Evolutionary conservation across 2,888 invertebrate species (phyloP).

Genomic region (Pammene aurita): DNA sequence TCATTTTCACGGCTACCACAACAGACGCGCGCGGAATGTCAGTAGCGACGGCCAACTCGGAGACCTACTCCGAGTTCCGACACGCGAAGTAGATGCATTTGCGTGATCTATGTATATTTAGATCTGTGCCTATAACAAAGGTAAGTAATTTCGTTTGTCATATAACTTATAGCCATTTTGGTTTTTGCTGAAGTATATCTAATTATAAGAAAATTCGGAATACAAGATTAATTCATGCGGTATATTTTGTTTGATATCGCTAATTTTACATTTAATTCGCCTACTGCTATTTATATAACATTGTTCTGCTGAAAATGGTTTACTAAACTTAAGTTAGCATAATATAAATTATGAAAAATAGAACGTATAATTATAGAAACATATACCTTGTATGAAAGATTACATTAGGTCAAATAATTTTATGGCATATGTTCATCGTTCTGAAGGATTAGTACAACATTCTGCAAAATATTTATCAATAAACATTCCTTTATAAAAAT

Average conservation of each 20-base stretch:
- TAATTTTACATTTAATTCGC: background rate
- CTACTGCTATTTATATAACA: background rate
- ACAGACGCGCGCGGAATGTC: too few species aligned
- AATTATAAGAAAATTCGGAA: background rate
- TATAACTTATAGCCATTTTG: too few species aligned
- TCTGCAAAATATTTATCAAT: background rate
- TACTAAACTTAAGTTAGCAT: background rate
- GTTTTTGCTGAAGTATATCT: background rate
- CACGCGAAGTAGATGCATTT: too few species aligned
- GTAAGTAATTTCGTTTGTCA: too few species aligned
- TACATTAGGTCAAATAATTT: background rate
- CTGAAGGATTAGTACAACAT: background rate
- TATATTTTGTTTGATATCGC: too few species aligned
- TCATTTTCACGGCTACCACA: too few species aligned
- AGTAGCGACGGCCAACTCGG: too few species aligned
- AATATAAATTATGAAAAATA: background rate
- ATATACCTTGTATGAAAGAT: background rate
- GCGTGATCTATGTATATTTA: too few species aligned
- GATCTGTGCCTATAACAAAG: too few species aligned
- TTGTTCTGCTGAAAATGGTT: background rate
- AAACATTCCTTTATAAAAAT: conserved; percentile 4
- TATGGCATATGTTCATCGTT: background rate
- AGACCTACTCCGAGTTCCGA: too few species aligned
- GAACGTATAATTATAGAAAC: background rate
- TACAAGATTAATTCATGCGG: background rate